Evolutionary conservation across 2,888 invertebrate species (phyloP).

Genomic region (Rhagonycha fulva): DNA sequence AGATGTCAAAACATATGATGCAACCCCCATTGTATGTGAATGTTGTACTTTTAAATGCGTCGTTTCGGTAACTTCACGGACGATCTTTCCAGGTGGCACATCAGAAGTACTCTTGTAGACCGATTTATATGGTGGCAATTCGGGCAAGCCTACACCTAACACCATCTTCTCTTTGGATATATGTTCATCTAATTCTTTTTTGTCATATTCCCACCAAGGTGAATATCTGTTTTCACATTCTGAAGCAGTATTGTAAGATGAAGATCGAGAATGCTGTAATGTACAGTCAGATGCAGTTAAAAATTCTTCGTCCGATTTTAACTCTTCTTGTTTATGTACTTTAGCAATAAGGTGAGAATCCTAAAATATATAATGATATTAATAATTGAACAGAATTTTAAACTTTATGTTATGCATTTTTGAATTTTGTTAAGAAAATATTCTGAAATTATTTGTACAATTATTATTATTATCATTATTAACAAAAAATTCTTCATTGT

Average conservation of each 20-base stretch:
- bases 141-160: slow-evolving; percentile 53
- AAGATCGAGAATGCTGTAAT: slow-evolving; percentile 67
- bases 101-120: slow-evolving; percentile 53
- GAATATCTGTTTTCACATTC: slow-evolving; percentile 63
- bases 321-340: slow-evolving; percentile 54
- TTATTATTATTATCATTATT: too few species aligned
- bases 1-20: slow-evolving; percentile 59
- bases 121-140: slow-evolving; percentile 46
- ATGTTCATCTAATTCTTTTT: slow-evolving; percentile 50
- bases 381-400: too few species aligned
- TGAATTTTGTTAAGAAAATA: too few species aligned
- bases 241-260: slow-evolving; percentile 71
- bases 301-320: slow-evolving; percentile 64
- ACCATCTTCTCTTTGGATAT: slow-evolving; percentile 54
- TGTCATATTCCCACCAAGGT: slow-evolving; percentile 63
- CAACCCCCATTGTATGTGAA: slow-evolving; percentile 57
- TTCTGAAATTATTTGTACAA: too few species aligned
- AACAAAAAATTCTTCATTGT: too few species aligned
- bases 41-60: slow-evolving; percentile 59
- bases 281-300: slow-evolving; percentile 72
- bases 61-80: slow-evolving; percentile 58
- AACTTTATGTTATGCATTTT: too few species aligned
- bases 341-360: background rate
- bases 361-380: background rate
- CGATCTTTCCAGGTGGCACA: slow-evolving; percentile 56